Evolutionary conservation across 1,140 invertebrate species (phyloP), one percentile per base, ranked within the genome.

Genomic region (Sitodiplosis mosellana): DNA sequence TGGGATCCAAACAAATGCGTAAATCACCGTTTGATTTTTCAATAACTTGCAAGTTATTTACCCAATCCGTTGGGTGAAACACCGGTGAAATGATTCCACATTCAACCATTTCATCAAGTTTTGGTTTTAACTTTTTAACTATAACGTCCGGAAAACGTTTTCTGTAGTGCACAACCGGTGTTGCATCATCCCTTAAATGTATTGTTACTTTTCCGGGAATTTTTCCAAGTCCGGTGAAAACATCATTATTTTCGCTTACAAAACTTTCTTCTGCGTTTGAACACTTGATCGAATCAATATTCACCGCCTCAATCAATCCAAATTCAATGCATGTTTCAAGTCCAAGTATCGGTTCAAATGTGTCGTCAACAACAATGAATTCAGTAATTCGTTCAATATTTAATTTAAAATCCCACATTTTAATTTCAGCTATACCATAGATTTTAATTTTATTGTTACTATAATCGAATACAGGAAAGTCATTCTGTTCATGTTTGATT

Each of bases 1-100:
- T 49, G 12, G 52, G 50, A 36, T 52, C 51, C 12, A 54, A 33
- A 40, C 53, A 54, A 45, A 52, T 41, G 17, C 52, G 22, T 19
- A 55, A 40, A 15, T 51, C 36, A 20, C 53, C 52, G 33, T 49
- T 48, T 45, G 48, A 14, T 20, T 57, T 55, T 49, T 51, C 48
- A 11, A 51, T 45, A 15, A 55, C 15, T 19, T 48, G 46, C 7
- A 51, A 17, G 33, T 48, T 46, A 45, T 48, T 37, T 11, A 47
- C 14, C 22, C 46, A 47, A 15, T 49, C 45, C 4, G 40, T 51
- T 38, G 40, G 33, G 41, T 47, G 22, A 37, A 19, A 17, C 15
- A 52, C 40, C 33, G 38, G 27, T 43, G 21, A 43, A 49, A 50
- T 48, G 37, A 48, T 33, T 49, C 42, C 48, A 18, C 12, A 15